Evolutionary conservation across 2,888 invertebrate species (phyloP), one percentile per base, ranked within the genome.

Genomic region (Dendrolimus pini): DNA sequence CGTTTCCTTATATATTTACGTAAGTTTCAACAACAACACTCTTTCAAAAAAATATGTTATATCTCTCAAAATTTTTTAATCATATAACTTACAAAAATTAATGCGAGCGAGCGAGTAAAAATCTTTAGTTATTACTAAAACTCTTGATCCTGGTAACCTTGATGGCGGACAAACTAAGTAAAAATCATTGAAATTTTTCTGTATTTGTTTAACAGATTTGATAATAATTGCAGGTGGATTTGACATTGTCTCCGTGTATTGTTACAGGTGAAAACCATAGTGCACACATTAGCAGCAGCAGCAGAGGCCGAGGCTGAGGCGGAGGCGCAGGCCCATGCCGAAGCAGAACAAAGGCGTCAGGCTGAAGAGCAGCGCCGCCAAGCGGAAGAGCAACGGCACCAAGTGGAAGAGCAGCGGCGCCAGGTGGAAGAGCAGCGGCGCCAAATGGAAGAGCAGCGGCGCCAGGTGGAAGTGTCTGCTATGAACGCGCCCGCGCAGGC

Each of bases 241-340:
- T 30, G 6, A 30, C 30, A 30, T 6, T 30, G 30, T 30, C 30
- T 30, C 30, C 6, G 30, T 30, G 9, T 8, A 47, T 47, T 47
- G 55, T 64, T 59, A 7, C 67, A 89, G 89, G 88, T 90, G 65
- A 90, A 90, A 70, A 88, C 85, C 0, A 89, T 90, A 56, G 87
- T 90, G 67, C 88, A 88, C 75, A 85, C 86, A 0, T 61, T 90
- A 60, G 86, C 88, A 8, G 87, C 88, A n/a, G 88, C 85, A 0
- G 85, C 81, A 2, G 79, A 80, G 59, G 83, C 81, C 0, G 80
- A 79, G 59, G 82, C 80, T 1, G 79, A 78, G 57, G 84, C 83
- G 58, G 77, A 85, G 64, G 81, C 83, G 59, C 74, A 80, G 63
- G 77, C 82, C 62, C 82, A 89, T 65, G 82, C 75, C 60, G 77